Percentiles rank a stretch among this genome's conserved stretches.
Evolutionary conservation across 2,888 invertebrate genomes (phyloP).

Genomic region (Leucophenga maculata): DNA sequence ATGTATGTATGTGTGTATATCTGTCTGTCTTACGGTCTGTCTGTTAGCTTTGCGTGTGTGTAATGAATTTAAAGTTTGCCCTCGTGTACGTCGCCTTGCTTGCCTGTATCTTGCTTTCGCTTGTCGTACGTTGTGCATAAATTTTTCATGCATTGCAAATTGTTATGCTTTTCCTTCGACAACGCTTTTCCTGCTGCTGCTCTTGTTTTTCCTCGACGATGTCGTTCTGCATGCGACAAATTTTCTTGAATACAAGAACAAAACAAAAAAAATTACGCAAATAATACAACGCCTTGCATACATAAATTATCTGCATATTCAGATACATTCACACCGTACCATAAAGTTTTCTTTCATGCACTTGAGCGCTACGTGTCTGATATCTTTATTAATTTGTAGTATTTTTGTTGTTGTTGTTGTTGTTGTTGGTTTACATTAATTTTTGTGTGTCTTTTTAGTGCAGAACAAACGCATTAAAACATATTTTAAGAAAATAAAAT

Average conservation of each 20-base stretch:
- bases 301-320: background rate
- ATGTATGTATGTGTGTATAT: background rate
- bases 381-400: conserved; percentile 6
- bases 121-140: conserved; percentile 49
- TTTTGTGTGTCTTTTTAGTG: too few species aligned
- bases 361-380: background rate
- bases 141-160: conserved; percentile 61
- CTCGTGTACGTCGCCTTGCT: background rate
- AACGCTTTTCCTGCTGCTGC: background rate
- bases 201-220: background rate
- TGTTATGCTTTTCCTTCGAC: conserved; percentile 50
- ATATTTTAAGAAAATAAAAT: too few species aligned
- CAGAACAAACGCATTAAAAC: too few species aligned
- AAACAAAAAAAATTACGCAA: conserved; percentile 5
- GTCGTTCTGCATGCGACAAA: background rate
- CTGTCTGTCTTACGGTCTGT: conserved; percentile 3
- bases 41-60: conserved; percentile 56
- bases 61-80: conserved; percentile 64
- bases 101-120: background rate
- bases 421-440: too few species aligned
- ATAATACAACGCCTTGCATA: conserved; percentile 24
- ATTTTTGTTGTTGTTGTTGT: too few species aligned
- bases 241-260: background rate
- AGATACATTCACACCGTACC: background rate
- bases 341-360: too few species aligned